phyloP scores from a whole-genome alignment of 2,888 invertebrate genomes.

The Charanyca ferruginea region DNA sequence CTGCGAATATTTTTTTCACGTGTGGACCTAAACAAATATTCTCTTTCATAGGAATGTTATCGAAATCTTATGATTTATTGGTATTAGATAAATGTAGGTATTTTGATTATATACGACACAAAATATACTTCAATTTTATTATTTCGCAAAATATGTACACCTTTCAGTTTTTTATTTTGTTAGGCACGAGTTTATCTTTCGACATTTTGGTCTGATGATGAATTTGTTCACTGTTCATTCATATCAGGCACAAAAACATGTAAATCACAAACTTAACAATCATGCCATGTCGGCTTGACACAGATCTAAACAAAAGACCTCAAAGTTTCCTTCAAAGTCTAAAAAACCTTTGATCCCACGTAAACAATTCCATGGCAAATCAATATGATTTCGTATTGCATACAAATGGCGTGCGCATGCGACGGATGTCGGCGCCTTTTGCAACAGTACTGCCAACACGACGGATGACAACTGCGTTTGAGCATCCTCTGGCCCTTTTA shows the following conservation, averaged over 20 bases:
- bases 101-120: slow-evolving; percentile 1
- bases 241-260: slow-evolving; percentile 28
- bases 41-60: slow-evolving; percentile 29
- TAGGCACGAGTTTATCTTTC: not conserved
- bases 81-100: slow-evolving; percentile 28
- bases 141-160: not conserved
- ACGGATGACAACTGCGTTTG: slow-evolving; percentile 64
- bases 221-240: not conserved
- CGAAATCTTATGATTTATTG: slow-evolving; percentile 33
- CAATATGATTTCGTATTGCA: slow-evolving; percentile 65
- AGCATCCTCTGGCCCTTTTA: slow-evolving; percentile 74
- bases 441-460: slow-evolving; percentile 70
- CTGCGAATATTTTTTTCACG: slow-evolving; percentile 70
- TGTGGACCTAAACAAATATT: slow-evolving; percentile 76
- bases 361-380: slow-evolving; percentile 66
- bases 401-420: slow-evolving; percentile 59
- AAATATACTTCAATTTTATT: no score
- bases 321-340: slow-evolving; percentile 27
- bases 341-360: slow-evolving; percentile 62
- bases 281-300: slow-evolving; percentile 16
- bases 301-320: slow-evolving; percentile 39
- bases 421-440: slow-evolving; percentile 88
- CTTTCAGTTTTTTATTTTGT: not conserved
- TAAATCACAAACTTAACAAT: slow-evolving; percentile 32
- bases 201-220: not conserved